phyloP scores from a whole-genome alignment of 1,140 invertebrate genomes.

The Pteromalus puparum region DNA sequence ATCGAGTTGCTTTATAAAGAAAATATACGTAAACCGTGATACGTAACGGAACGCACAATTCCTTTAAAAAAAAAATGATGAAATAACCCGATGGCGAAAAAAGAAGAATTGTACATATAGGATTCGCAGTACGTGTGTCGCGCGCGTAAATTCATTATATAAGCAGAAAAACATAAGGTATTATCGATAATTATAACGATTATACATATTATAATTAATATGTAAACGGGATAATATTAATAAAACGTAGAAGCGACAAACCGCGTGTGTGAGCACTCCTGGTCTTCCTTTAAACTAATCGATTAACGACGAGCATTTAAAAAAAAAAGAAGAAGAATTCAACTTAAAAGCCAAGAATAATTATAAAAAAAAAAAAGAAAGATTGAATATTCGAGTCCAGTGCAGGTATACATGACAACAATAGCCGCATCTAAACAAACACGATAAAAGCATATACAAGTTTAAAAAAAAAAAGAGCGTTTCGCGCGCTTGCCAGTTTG shows the following conservation, averaged over 20 bases:
- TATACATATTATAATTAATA: slow-evolving; percentile 4
- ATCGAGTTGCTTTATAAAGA: background rate
- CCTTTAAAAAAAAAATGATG: slow-evolving; percentile 22
- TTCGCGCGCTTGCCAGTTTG: background rate
- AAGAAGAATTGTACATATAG: background rate
- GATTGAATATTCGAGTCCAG: background rate
- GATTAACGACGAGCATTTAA: slow-evolving; percentile 20
- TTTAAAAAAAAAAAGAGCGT: background rate
- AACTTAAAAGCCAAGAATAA: background rate
- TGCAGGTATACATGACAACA: background rate
- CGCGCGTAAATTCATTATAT: slow-evolving; percentile 25
- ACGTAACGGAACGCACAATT: slow-evolving; percentile 51
- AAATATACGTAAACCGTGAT: slow-evolving; percentile 37
- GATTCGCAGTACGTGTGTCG: background rate
- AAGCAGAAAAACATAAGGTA: slow-evolving; percentile 19
- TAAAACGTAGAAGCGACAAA: background rate
- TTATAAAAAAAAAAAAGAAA: background rate
- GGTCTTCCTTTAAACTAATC: background rate
- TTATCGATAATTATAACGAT: background rate
- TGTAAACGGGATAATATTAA: too few species aligned
- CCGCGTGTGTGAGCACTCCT: slow-evolving; percentile 27
- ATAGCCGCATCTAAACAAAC: background rate
- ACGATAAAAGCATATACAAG: background rate
- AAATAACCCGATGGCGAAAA: background rate
- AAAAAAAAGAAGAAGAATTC: background rate